A percentile compares a stretch with the other conserved stretches of the same genome.
phyloP scores from a whole-genome alignment of 2,888 invertebrate genomes.

The Colletes collaris region DNA sequence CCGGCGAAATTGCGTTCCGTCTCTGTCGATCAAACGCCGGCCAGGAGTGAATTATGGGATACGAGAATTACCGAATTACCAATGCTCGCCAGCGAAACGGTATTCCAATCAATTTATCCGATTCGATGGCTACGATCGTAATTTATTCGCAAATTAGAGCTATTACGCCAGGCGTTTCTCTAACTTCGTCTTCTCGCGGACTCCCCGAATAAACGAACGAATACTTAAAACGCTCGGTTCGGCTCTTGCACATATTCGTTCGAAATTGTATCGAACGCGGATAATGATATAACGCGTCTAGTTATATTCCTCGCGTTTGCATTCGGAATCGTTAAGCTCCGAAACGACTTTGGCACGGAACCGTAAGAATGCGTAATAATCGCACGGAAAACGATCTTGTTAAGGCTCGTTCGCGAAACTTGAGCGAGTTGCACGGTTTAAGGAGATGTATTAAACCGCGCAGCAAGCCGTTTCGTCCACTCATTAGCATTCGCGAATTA shows the following conservation, averaged over 20 bases:
- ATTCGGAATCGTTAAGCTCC: background rate
- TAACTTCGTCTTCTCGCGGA: background rate
- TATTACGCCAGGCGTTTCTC: background rate
- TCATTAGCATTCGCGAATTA: slow-evolving; percentile 59
- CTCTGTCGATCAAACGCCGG: background rate
- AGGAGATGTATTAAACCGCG: slow-evolving; percentile 51
- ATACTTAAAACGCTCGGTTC: too few species aligned
- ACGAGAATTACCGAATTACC: background rate
- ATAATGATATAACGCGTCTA: too few species aligned
- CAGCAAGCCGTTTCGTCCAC: slow-evolving; percentile 59
- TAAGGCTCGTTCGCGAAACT: slow-evolving; percentile 30
- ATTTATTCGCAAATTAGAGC: slow-evolving; percentile 3
- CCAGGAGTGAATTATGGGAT: background rate
- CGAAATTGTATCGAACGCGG: background rate
- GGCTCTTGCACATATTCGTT: too few species aligned
- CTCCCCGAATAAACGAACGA: too few species aligned
- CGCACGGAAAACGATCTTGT: slow-evolving; percentile 49
- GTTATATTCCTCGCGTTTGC: background rate
- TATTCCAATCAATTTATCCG: slow-evolving; percentile 11
- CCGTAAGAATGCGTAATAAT: slow-evolving; percentile 14
- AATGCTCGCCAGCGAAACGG: background rate
- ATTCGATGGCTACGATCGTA: background rate
- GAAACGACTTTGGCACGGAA: slow-evolving; percentile 1
- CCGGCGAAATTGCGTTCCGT: slow-evolving; percentile 2
- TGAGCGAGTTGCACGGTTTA: slow-evolving; percentile 4